A percentile compares a stretch with the other conserved stretches of the same genome.
phyloP scores from a whole-genome alignment of 2,113 vertebrate species.

The Pao palembangensis region DNA sequence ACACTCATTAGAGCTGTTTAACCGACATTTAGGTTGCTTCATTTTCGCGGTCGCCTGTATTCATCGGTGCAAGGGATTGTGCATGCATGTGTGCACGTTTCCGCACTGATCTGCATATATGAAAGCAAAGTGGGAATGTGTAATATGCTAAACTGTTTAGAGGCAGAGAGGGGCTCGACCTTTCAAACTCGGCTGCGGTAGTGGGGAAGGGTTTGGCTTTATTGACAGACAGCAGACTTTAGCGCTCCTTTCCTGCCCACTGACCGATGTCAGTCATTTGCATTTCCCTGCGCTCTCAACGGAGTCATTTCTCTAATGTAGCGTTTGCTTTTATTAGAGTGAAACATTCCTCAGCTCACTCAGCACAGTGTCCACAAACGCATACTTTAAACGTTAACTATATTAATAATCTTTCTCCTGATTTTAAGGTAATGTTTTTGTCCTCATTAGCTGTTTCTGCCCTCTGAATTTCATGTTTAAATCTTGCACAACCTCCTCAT shows the following conservation, averaged over 20 bases:
- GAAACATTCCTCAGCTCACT: no score
- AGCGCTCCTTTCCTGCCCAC: background rate
- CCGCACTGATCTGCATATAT: conserved; percentile 4
- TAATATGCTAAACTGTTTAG: background rate
- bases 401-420: no score
- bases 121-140: conserved; percentile 6
- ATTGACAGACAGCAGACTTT: background rate
- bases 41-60: conserved; percentile 33
- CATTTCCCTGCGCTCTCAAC: background rate
- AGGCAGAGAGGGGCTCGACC: background rate
- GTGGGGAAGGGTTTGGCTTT: background rate
- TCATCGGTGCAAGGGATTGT: conserved; percentile 11
- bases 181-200: background rate
- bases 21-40: conserved; percentile 28
- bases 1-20: conserved; percentile 37
- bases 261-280: background rate
- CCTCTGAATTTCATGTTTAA: no score
- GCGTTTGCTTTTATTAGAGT: no score
- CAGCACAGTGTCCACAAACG: no score
- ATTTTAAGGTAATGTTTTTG: no score
- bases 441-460: no score
- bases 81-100: background rate
- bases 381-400: no score
- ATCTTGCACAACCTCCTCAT: background rate
- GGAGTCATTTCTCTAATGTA: no score